These are phyloP conservation scores for Pseudorhiza aurosa DNA, from an alignment of 30 jellyfish, hydroid and myxozoan genomes.

Conservation along the genomic window DNA sequence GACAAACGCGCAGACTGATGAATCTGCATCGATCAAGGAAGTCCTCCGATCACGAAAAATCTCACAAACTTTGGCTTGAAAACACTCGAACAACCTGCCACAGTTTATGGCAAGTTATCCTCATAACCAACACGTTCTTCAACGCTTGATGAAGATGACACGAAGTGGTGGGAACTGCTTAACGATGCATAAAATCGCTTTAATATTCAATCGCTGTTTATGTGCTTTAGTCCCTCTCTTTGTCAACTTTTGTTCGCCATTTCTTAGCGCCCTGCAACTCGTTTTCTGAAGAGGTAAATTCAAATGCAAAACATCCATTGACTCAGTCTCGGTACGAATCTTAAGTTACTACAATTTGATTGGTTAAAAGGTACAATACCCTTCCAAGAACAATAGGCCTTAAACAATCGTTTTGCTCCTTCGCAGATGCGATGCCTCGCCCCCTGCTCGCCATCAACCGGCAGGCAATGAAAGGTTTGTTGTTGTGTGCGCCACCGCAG, in stretches of 20 bases:
- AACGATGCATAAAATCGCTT: conserved; percentile 27
- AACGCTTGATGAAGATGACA: background rate
- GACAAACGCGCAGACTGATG: too few relatives aligned
- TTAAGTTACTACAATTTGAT: background rate
- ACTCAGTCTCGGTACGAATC: background rate
- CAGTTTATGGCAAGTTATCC: background rate
- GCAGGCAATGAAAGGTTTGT: too few relatives aligned
- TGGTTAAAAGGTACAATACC: conserved; percentile 23
- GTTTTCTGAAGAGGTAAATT: background rate
- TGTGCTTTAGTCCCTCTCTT: background rate
- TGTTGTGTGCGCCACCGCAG: too few relatives aligned
- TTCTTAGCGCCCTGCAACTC: background rate
- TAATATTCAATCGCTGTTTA: background rate
- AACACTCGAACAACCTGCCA: background rate
- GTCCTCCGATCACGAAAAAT: background rate
- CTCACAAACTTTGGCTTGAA: background rate
- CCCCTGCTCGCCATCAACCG: too few relatives aligned
- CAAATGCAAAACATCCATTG: background rate
- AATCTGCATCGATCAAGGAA: too few relatives aligned
- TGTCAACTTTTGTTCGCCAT: background rate
- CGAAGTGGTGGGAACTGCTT: conserved; percentile 20
- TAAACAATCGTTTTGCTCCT: conserved; percentile 1
- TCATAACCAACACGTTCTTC: background rate
- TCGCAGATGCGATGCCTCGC: conserved; percentile 16
- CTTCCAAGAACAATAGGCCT: background rate